Base-by-base conservation (phyloP, 1,140 invertebrate species). In the Cotesia glomerata region DNA sequence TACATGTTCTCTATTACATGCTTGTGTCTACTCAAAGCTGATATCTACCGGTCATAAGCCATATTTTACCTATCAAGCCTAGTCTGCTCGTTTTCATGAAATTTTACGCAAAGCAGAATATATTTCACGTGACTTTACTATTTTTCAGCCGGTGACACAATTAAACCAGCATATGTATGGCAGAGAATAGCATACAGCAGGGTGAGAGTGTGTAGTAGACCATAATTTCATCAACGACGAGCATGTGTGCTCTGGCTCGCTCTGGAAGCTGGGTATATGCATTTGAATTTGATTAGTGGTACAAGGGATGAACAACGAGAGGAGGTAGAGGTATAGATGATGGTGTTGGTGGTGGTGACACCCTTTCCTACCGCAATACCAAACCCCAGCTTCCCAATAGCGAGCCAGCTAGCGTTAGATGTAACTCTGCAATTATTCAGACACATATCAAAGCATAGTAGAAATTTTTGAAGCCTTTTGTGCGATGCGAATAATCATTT, bases 231-330 rank as follows among this genome's bases (percentile, higher is more conserved):
- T 84, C 80, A 83, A 80, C 79, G 78, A 73, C 77, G 76, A 76
- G 74, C 52, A 36, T 62, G 71, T 79, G 81, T 76, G 78, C 80
- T 74, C 73, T 45, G 39, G 39, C 39, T 45, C 39, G 39, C 39
- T 45, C 39, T 77, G 77, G 76, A 75, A 77, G 82, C 79, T 74
- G 76, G 80, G 80, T 81, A 81, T 82, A 83, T 80, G 82, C 83
- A 80, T 84, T 83, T 84, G 82, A 81, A 84, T 84, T 83, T 84
- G 83, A 85, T 84, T 82, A 83, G 82, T 82, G 79, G 81, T 77
- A 78, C 78, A 77, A 79, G 77, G 26, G 45, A 49, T 13, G 56
- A 68, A 39, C 14, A 45, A 4, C 14, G 68, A 36, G 62, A 18
- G 49, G 66, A 68, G 76, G 71, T 75, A 70, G 76, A 74, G 67